Conservation (phyloP, 2,113 vertebrate genomes). For the Anarhynchus alexandrinus region DNA sequence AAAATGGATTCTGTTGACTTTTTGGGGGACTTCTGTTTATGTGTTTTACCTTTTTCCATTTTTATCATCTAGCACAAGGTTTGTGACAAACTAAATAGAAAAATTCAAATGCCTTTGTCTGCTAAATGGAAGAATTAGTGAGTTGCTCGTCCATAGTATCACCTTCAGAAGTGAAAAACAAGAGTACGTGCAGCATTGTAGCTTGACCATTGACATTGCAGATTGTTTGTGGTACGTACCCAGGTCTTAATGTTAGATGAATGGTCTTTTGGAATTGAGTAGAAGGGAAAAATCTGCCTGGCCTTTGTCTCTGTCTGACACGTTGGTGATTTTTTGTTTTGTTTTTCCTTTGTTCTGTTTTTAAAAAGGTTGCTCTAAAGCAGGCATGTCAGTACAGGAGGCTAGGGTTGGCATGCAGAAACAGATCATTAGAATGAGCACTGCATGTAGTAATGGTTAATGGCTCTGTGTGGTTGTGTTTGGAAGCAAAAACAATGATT, state of each 20-base stretch:
- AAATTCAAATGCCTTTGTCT: neutral
- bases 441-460: neutral
- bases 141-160: neutral
- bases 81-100: neutral
- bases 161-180: neutral
- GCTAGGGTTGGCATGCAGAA: neutral
- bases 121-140: neutral
- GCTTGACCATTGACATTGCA: neutral
- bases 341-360: neutral
- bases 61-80: neutral
- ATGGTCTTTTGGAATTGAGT: neutral
- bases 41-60: neutral
- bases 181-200: neutral
- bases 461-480: neutral
- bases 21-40: neutral
- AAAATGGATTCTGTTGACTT: neutral
- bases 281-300: neutral
- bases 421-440: neutral
- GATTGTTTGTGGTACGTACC: rapidly evolving
- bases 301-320: neutral
- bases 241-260: neutral
- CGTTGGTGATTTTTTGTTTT: neutral
- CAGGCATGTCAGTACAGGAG: neutral
- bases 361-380: neutral
- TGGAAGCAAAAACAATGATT: neutral